These are phyloP conservation scores for Lutjanus campechanus DNA, from an alignment of 2,797 vertebrate species.

Conservation along the genomic window DNA sequence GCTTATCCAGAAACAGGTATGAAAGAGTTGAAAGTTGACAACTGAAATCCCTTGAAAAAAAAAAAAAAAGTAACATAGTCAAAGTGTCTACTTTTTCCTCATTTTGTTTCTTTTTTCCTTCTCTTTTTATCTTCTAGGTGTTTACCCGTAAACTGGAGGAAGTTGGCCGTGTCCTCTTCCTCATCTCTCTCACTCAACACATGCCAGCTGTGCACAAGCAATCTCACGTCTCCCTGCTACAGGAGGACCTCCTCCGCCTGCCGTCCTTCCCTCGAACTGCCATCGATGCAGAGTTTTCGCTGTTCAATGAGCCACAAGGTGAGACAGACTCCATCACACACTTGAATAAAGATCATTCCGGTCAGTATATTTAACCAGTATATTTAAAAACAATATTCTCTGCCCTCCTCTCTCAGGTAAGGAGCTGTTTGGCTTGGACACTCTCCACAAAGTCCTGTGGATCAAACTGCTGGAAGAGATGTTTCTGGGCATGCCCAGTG, in stretches of 20 bases:
- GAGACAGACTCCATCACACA: neutral
- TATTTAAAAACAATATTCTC: too few relatives aligned
- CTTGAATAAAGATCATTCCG: neutral
- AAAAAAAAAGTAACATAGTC: neutral
- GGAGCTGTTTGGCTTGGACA: slow-evolving; percentile 97
- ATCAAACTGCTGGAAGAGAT: slow-evolving; percentile 99
- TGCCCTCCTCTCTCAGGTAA: slow-evolving; percentile 85
- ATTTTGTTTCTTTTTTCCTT: neutral
- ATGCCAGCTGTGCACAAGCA: slow-evolving; percentile 97
- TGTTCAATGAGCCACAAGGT: slow-evolving; percentile 97
- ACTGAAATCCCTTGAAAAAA: neutral
- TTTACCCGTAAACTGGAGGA: slow-evolving; percentile 98
- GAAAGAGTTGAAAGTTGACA: neutral
- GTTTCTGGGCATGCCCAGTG: slow-evolving; percentile 99
- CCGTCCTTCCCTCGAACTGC: slow-evolving; percentile 98
- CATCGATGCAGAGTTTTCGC: slow-evolving; percentile 97
- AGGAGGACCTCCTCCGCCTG: slow-evolving; percentile 96
- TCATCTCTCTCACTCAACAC: slow-evolving; percentile 96
- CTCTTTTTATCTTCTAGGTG: slow-evolving; percentile 83
- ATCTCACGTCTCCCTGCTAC: slow-evolving; percentile 97
- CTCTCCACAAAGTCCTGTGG: slow-evolving; percentile 98
- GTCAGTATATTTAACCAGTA: neutral
- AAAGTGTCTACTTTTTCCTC: neutral
- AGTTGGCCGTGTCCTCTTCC: slow-evolving; percentile 96
- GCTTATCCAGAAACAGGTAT: slow-evolving; percentile 98